Percentiles rank a stretch among this genome's conserved stretches.
Evolutionary conservation across 2,113 vertebrate genomes (phyloP).

Genomic region (Aptenodytes forsteri): DNA sequence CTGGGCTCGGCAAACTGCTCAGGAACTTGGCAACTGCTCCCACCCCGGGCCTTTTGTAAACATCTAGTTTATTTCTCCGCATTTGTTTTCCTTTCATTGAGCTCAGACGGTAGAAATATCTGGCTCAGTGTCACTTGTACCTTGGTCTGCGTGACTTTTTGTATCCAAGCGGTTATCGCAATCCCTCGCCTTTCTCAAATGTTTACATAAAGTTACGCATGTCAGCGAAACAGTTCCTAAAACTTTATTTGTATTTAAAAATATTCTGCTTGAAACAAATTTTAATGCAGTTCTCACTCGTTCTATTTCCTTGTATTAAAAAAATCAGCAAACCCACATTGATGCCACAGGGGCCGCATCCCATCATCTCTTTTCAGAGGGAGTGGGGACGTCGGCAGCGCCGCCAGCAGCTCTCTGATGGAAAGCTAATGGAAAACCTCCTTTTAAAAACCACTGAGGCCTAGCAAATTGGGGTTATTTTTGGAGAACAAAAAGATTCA

Average conservation of each 20-base stretch:
- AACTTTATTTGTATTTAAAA: background rate
- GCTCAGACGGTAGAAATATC: background rate
- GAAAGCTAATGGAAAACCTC: constrained; percentile 30
- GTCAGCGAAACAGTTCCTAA: background rate
- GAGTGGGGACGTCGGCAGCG: fast-evolving
- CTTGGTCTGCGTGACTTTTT: background rate
- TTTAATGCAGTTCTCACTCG: background rate
- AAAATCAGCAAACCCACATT: background rate
- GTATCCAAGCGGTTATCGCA: background rate
- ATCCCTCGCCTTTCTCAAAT: background rate
- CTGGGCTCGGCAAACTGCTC: background rate
- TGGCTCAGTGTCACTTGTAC: background rate
- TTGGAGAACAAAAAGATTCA: constrained; percentile 9
- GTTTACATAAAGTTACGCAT: background rate
- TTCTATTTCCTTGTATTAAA: background rate
- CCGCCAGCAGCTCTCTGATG: background rate
- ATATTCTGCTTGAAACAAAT: background rate
- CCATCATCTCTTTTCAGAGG: background rate
- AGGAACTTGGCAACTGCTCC: background rate
- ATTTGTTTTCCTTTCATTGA: background rate
- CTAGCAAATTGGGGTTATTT: background rate
- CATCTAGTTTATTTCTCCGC: background rate
- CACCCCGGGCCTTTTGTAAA: background rate
- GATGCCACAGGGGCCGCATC: background rate
- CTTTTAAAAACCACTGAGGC: constrained; percentile 27